A percentile compares a stretch with the other conserved stretches of the same genome.
Evolutionary conservation across 2,797 vertebrate genomes (phyloP).

Genomic region (Pseudomugil gertrudae): DNA sequence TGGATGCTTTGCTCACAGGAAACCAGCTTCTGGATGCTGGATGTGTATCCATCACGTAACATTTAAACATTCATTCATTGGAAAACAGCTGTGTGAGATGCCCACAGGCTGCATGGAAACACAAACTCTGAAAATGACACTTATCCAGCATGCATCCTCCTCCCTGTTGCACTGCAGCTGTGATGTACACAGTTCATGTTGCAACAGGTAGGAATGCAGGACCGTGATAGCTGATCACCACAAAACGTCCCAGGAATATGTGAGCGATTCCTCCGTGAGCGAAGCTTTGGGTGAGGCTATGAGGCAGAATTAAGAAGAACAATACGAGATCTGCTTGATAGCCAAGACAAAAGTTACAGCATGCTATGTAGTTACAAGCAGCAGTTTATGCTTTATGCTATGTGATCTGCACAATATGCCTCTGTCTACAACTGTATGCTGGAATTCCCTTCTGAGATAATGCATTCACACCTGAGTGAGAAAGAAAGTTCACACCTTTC

Average conservation of each 20-base stretch:
- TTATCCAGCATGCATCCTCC: background rate
- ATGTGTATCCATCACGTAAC: background rate
- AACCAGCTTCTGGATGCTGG: slow-evolving; percentile 1
- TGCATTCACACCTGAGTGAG: slow-evolving; percentile 19
- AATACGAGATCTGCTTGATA: slow-evolving; percentile 38
- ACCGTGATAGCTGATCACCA: background rate
- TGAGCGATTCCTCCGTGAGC: background rate
- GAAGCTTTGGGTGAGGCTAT: slow-evolving; percentile 9
- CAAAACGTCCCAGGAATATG: too few species aligned
- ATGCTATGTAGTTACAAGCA: slow-evolving; percentile 5
- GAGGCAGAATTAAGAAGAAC: background rate
- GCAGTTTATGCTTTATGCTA: slow-evolving; percentile 17
- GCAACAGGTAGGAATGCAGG: background rate
- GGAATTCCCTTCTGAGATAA: slow-evolving; percentile 21
- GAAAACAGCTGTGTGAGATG: slow-evolving; percentile 5
- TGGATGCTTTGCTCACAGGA: background rate
- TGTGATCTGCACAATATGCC: slow-evolving; percentile 22
- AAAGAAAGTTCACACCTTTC: slow-evolving; percentile 17
- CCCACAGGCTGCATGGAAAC: background rate
- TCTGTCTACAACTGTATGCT: slow-evolving; percentile 7
- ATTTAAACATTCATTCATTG: slow-evolving; percentile 8
- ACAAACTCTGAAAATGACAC: background rate
- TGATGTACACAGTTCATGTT: slow-evolving; percentile 1
- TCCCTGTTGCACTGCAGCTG: background rate
- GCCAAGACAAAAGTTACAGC: background rate